Evolutionary conservation across 2,888 invertebrate species (phyloP).

Genomic region (Stenichneumon culpator): DNA sequence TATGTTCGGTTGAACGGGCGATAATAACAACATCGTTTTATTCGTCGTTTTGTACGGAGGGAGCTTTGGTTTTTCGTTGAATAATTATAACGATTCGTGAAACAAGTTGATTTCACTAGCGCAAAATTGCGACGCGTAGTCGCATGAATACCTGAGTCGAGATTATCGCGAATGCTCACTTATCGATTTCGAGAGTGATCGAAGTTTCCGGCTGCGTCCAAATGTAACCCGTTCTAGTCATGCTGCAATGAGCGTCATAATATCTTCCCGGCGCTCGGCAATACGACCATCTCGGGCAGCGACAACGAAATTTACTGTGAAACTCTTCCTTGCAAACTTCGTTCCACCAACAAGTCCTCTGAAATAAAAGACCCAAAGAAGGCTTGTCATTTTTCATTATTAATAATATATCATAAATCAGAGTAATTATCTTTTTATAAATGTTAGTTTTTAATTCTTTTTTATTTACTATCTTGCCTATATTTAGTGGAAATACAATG

Average conservation of each 20-base stretch:
- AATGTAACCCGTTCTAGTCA: constrained; percentile 96
- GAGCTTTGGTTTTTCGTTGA: neutral
- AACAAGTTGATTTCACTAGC: neutral
- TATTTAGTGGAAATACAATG: too few relatives aligned
- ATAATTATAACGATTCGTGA: neutral
- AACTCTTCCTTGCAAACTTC: constrained; percentile 97
- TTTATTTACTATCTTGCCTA: too few relatives aligned
- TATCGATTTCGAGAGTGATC: constrained; percentile 79
- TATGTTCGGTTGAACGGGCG: neutral
- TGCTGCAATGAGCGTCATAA: constrained; percentile 96
- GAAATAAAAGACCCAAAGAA: constrained; percentile 67
- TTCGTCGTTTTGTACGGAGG: neutral
- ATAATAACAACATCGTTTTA: neutral
- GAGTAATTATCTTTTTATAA: too few relatives aligned
- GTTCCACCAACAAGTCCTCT: constrained; percentile 98
- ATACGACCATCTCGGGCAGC: constrained; percentile 95
- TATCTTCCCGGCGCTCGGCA: constrained; percentile 95
- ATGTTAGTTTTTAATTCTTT: too few relatives aligned
- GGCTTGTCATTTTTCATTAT: neutral
- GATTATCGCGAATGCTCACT: constrained; percentile 66
- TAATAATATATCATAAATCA: too few relatives aligned
- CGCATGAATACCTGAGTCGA: constrained; percentile 19
- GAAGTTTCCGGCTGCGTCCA: constrained; percentile 92
- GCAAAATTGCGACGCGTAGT: neutral
- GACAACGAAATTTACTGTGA: constrained; percentile 94